A percentile compares a stretch with the other conserved stretches of the same genome.
These are phyloP conservation scores for Melanotaenia duboulayi DNA, from an alignment of 2,113 vertebrate species.

Conservation along the genomic window DNA sequence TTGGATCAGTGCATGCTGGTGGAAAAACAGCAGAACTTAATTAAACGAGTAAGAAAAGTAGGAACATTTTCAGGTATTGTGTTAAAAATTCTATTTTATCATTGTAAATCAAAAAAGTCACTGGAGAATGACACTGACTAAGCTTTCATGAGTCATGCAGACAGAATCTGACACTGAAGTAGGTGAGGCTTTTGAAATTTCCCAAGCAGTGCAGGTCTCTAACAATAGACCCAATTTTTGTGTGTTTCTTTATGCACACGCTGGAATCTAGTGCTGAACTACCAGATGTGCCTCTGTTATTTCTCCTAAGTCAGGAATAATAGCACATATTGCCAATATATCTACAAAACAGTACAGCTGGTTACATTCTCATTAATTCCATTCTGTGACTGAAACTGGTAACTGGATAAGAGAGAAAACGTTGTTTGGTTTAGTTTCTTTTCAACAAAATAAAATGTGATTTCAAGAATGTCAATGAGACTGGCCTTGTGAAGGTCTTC, in stretches of 20 bases:
- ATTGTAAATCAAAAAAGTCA: slow-evolving; percentile 9
- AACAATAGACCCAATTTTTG: slow-evolving; percentile 18
- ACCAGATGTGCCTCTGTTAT: slow-evolving; percentile 1
- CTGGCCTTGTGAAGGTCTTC: no score
- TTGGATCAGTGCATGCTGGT: background rate
- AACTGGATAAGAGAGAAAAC: slow-evolving; percentile 13
- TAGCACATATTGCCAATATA: slow-evolving; percentile 5
- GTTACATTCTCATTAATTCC: no score
- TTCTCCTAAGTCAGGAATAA: slow-evolving; percentile 5
- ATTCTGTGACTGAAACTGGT: background rate
- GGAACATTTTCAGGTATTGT: slow-evolving; percentile 5
- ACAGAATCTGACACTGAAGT: slow-evolving; percentile 23
- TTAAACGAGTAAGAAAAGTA: slow-evolving; percentile 1
- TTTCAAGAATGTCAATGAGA: slow-evolving; percentile 8
- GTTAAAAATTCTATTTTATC: slow-evolving; percentile 9
- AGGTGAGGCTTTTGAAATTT: slow-evolving; percentile 9
- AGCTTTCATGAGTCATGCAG: slow-evolving; percentile 10
- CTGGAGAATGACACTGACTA: slow-evolving; percentile 14
- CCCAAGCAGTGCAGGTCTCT: slow-evolving; percentile 19
- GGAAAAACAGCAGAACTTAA: background rate
- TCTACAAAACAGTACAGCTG: no score
- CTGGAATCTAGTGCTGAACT: no score
- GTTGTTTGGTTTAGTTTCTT: background rate
- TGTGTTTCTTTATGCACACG: slow-evolving; percentile 16
- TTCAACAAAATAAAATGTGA: background rate